Evolutionary conservation across 2,888 invertebrate genomes (phyloP).

Genomic region (Caradrina clavipalpis): DNA sequence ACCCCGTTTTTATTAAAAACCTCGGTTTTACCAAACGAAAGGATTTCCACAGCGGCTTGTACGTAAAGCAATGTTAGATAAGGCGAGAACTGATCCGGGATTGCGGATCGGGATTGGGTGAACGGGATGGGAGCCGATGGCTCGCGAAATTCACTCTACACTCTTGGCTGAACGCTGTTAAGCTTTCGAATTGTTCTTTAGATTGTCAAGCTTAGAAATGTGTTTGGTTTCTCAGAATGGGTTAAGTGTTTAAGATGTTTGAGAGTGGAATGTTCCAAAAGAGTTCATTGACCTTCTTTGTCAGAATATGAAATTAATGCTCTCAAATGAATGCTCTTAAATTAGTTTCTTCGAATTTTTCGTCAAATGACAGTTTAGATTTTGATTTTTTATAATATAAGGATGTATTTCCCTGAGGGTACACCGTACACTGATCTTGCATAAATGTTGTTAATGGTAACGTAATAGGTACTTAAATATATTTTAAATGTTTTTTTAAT

Average conservation of each 20-base stretch:
- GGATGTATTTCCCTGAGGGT: too few species aligned
- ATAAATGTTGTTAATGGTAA: too few species aligned
- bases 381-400: too few species aligned
- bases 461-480: too few species aligned
- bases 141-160: slow-evolving; percentile 61
- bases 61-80: slow-evolving; percentile 81
- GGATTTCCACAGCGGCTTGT: slow-evolving; percentile 65
- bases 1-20: slow-evolving; percentile 59
- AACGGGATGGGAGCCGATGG: slow-evolving; percentile 54
- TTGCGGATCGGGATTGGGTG: slow-evolving; percentile 62
- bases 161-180: slow-evolving; percentile 52
- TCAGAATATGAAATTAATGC: too few species aligned
- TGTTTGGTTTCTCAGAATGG: slow-evolving; percentile 30
- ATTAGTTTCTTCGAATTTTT: too few species aligned
- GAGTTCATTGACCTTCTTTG: background rate
- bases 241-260: slow-evolving; percentile 18
- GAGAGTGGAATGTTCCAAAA: background rate
- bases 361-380: too few species aligned
- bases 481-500: too few species aligned
- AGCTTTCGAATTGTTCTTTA: slow-evolving; percentile 52
- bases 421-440: too few species aligned
- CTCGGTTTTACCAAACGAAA: slow-evolving; percentile 38
- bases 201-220: slow-evolving; percentile 44
- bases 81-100: slow-evolving; percentile 78
- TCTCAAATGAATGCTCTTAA: too few species aligned